These are phyloP conservation scores for Metridium senile DNA, from an alignment of 92 coral and sea anemone species.

Conservation along the genomic window DNA sequence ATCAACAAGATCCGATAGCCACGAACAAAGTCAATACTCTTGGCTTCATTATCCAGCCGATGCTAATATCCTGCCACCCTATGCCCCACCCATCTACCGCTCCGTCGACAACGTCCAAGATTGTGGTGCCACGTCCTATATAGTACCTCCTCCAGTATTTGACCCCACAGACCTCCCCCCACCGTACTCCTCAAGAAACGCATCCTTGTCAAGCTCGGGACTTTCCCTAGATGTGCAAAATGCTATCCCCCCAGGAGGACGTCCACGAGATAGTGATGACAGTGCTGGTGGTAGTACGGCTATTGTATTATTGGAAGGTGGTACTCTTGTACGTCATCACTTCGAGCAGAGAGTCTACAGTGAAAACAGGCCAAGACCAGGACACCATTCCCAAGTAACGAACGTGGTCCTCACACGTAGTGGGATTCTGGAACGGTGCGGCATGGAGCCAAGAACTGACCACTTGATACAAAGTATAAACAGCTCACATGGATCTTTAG, in stretches of 20 bases:
- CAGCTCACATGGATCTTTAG: constrained; percentile 14
- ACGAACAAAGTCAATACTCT: constrained; percentile 74
- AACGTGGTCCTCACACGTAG: constrained; percentile 18
- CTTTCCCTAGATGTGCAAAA: constrained; percentile 32
- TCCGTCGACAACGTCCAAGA: constrained; percentile 83
- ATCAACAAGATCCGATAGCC: constrained; percentile 61
- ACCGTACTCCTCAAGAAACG: constrained; percentile 91
- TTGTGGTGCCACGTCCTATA: constrained; percentile 67
- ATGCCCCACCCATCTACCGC: constrained; percentile 93
- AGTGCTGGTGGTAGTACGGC: constrained; percentile 22
- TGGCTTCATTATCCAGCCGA: constrained; percentile 89
- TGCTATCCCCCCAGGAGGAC: neutral
- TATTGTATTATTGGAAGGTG: constrained; percentile 9
- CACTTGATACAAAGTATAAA: constrained; percentile 11
- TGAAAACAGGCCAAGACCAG: constrained; percentile 28
- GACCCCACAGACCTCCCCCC: constrained; percentile 98
- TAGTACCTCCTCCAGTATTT: constrained; percentile 95
- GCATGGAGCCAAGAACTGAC: neutral
- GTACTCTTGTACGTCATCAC: neutral
- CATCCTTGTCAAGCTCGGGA: constrained; percentile 78
- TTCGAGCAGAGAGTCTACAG: constrained; percentile 34
- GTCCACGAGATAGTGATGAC: neutral
- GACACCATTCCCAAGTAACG: constrained; percentile 16
- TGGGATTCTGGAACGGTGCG: constrained; percentile 12
- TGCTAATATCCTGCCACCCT: constrained; percentile 73